A percentile compares a stretch with the other conserved stretches of the same genome.
phyloP scores from a whole-genome alignment of 2,113 vertebrate species.

The Mastomys natalensis region DNA sequence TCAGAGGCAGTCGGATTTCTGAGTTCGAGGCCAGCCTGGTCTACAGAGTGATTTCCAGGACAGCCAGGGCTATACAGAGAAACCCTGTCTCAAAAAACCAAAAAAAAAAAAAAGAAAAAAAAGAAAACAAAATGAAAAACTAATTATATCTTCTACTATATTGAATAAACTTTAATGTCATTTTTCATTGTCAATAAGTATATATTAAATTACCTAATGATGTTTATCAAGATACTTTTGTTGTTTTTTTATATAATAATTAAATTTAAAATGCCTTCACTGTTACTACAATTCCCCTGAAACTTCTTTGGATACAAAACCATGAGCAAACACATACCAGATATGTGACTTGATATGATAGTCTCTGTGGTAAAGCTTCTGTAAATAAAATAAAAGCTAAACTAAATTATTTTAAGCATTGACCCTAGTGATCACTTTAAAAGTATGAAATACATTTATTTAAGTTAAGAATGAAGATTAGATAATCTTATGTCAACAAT shows the following conservation, averaged over 20 bases:
- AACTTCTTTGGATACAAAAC: slow-evolving; percentile 7
- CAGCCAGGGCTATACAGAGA: too few relatives aligned
- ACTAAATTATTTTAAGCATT: not conserved
- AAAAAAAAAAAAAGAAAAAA: not conserved
- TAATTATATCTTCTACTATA: not conserved
- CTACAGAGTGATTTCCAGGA: too few relatives aligned
- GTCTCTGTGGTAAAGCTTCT: not conserved
- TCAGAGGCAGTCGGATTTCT: too few relatives aligned
- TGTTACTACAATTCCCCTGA: not conserved
- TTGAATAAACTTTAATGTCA: not conserved
- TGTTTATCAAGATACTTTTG: not conserved
- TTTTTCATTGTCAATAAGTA: not conserved
- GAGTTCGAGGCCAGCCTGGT: too few relatives aligned
- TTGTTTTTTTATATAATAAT: not conserved
- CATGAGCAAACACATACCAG: not conserved
- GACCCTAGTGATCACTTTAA: not conserved
- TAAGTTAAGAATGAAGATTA: not conserved
- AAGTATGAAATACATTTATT: not conserved
- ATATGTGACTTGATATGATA: not conserved
- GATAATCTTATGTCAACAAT: not conserved
- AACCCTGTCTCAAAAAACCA: too few relatives aligned
- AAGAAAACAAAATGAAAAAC: too few relatives aligned
- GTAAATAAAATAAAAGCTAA: not conserved
- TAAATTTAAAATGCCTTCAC: not conserved
- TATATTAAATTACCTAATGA: not conserved